These are phyloP conservation scores for Onthophagus sagittarius DNA, from an alignment of 2,888 invertebrate species.

Conservation along the genomic window DNA sequence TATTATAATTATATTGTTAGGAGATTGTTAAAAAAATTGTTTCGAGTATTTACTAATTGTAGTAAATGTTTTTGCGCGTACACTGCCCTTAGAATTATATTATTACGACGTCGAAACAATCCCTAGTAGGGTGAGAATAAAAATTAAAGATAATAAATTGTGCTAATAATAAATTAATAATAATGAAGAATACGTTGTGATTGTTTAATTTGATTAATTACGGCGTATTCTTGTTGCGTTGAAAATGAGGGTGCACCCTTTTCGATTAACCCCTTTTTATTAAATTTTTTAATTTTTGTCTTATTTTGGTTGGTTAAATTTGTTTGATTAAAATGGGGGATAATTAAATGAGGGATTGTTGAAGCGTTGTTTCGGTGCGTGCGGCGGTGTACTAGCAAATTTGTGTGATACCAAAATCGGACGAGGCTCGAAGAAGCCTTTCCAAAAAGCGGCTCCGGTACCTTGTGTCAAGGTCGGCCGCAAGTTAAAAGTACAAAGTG, in stretches of 20 bases:
- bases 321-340: constrained; percentile 32
- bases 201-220: too few relatives aligned
- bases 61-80: constrained; percentile 19
- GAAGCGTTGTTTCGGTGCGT: constrained; percentile 35
- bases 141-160: too few relatives aligned
- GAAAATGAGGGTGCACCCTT: too few relatives aligned
- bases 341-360: constrained; percentile 30
- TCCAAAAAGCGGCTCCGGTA: constrained; percentile 34
- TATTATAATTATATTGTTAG: constrained; percentile 49
- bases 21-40: constrained; percentile 49
- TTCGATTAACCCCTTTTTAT: too few relatives aligned
- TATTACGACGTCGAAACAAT: background rate
- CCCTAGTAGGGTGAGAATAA: background rate
- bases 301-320: constrained; percentile 28
- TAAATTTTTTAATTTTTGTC: background rate
- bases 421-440: constrained; percentile 37
- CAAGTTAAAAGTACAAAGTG: constrained; percentile 45
- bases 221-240: too few relatives aligned
- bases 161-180: too few relatives aligned
- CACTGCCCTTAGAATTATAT: constrained; percentile 21
- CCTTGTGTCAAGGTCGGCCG: constrained; percentile 46
- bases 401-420: constrained; percentile 41
- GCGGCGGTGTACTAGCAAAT: constrained; percentile 36
- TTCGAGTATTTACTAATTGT: constrained; percentile 28
- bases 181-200: too few relatives aligned